A percentile compares a stretch with the other conserved stretches of the same genome.
Evolutionary conservation across 1,140 invertebrate species (phyloP).

Genomic region (Zaprionus capensis): DNA sequence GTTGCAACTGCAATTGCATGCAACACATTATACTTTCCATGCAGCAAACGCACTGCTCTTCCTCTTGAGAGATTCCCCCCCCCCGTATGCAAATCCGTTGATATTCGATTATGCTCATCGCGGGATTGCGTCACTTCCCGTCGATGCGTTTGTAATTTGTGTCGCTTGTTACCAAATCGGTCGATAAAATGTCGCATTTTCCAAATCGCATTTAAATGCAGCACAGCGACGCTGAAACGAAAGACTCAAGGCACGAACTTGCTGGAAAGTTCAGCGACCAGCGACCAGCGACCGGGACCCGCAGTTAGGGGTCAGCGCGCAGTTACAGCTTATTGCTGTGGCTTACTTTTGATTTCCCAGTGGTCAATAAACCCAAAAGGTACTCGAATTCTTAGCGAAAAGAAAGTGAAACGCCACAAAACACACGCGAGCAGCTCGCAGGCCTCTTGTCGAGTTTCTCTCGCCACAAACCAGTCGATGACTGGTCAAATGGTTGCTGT

Average conservation of each 20-base stretch:
- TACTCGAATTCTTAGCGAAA: constrained; percentile 70
- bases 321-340: constrained; percentile 20
- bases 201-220: constrained; percentile 60
- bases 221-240: constrained; percentile 50
- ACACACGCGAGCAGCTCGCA: constrained; percentile 5
- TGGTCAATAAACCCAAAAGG: constrained; percentile 65
- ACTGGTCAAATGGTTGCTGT: constrained; percentile 44
- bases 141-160: constrained; percentile 30
- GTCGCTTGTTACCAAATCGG: constrained; percentile 51
- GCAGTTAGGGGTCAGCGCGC: neutral
- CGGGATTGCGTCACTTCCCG: constrained; percentile 44
- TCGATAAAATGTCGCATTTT: constrained; percentile 15
- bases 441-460: constrained; percentile 59
- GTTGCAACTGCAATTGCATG: constrained; percentile 16
- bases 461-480: constrained; percentile 69
- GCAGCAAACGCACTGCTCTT: neutral
- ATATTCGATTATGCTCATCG: constrained; percentile 18
- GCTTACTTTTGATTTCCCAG: constrained; percentile 39
- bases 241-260: constrained; percentile 73
- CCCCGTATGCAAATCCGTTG: constrained; percentile 13
- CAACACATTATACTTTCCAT: constrained; percentile 28
- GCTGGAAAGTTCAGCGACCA: constrained; percentile 55
- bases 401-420: constrained; percentile 70
- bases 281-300: neutral
- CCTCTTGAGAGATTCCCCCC: neutral